phyloP scores from a whole-genome alignment of 2,888 invertebrate species.

The Drosophila aldrichi region DNA sequence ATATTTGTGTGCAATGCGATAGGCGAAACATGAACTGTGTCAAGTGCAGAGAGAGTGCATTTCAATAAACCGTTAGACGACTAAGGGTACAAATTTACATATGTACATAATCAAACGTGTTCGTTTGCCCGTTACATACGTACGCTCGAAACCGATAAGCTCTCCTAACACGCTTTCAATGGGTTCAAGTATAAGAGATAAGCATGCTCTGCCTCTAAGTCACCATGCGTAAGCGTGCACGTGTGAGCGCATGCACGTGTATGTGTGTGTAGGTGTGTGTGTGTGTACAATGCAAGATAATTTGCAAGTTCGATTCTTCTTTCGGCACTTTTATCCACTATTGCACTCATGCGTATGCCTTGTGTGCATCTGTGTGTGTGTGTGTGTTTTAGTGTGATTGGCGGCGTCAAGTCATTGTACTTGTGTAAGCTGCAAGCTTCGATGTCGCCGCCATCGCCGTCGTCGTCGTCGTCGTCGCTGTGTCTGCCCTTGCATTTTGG shows the following conservation, averaged over 20 bases:
- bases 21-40: not conserved
- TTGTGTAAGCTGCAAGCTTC: constrained; percentile 48
- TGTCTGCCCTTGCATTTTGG: constrained; percentile 64
- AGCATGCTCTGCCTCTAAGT: constrained; percentile 6
- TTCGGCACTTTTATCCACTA: constrained; percentile 18
- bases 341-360: constrained; percentile 3
- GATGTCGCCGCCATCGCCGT: constrained; percentile 25
- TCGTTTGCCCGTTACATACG: not conserved
- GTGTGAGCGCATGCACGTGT: not conserved
- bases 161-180: not conserved
- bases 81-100: not conserved
- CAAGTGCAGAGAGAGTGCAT: constrained; percentile 19
- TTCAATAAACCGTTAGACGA: constrained; percentile 3
- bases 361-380: not conserved
- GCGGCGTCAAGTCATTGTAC: constrained; percentile 53
- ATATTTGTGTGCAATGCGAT: constrained; percentile 19
- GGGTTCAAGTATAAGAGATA: constrained; percentile 1
- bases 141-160: not conserved
- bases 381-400: constrained; percentile 21
- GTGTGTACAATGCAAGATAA: constrained; percentile 15
- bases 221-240: not conserved
- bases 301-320: constrained; percentile 18
- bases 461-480: constrained; percentile 48
- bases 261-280: not conserved
- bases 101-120: not conserved